Evolutionary conservation across 2,888 invertebrate species (phyloP).

Genomic region (Stenichneumon culpator): DNA sequence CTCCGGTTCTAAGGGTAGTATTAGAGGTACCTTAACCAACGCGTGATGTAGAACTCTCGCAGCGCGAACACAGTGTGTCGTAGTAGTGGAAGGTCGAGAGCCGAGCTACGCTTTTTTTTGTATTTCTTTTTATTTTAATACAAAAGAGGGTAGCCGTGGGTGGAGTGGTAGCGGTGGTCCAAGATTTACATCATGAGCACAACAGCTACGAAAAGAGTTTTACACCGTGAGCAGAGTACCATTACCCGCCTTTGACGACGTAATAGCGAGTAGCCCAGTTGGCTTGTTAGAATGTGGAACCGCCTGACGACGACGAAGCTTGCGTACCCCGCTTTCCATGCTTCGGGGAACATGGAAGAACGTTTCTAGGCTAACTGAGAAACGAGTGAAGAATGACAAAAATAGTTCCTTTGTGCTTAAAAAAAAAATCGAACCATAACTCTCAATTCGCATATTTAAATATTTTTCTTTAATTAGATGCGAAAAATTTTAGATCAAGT

Average conservation of each 20-base stretch:
- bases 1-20: slow-evolving; percentile 7
- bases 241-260: slow-evolving; percentile 75
- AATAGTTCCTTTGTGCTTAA: background rate
- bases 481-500: no score
- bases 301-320: slow-evolving; percentile 60
- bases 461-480: no score
- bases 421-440: background rate
- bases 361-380: background rate
- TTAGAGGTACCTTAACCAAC: background rate
- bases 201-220: slow-evolving; percentile 71
- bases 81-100: slow-evolving; percentile 46
- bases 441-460: background rate
- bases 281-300: slow-evolving; percentile 75
- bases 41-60: slow-evolving; percentile 28
- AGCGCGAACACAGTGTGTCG: slow-evolving; percentile 15
- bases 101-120: slow-evolving; percentile 44
- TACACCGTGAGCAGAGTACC: slow-evolving; percentile 71
- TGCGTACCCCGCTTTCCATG: slow-evolving; percentile 61
- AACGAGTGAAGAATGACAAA: background rate
- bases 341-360: background rate
- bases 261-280: slow-evolving; percentile 70
- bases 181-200: slow-evolving; percentile 70
- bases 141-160: background rate
- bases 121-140: slow-evolving; percentile 14
- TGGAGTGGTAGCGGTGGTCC: slow-evolving; percentile 45